Percentiles rank a stretch among this genome's conserved stretches.
phyloP scores from a whole-genome alignment of 2,113 vertebrate genomes.

The Toxotes jaculatrix region DNA sequence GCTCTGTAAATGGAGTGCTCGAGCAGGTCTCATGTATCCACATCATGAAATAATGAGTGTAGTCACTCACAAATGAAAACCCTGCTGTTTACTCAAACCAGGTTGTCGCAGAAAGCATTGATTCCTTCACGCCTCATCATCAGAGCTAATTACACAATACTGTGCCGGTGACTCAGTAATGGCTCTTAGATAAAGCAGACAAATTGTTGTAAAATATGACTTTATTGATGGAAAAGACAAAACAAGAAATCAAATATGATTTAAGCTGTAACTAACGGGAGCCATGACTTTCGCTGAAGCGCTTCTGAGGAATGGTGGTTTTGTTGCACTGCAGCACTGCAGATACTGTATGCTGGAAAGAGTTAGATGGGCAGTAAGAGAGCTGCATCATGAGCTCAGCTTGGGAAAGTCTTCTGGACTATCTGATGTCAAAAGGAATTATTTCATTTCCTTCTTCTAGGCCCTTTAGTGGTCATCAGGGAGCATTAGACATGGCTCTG shows the following conservation, averaged over 20 bases:
- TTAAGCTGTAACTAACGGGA: slow-evolving; percentile 8
- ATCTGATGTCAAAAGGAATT: slow-evolving; percentile 76
- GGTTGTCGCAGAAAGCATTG: slow-evolving; percentile 23
- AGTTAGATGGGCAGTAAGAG: slow-evolving; percentile 30
- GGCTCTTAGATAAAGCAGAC: slow-evolving; percentile 15
- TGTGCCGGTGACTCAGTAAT: background rate
- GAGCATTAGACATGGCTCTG: slow-evolving; percentile 67
- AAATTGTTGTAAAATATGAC: slow-evolving; percentile 19
- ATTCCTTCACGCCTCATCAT: slow-evolving; percentile 48
- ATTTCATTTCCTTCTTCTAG: slow-evolving; percentile 77
- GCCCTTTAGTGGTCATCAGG: slow-evolving; percentile 76
- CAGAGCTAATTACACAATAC: slow-evolving; percentile 31
- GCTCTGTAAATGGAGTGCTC: slow-evolving; percentile 7
- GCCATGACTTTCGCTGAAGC: background rate
- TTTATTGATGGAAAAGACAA: background rate
- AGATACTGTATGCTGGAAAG: slow-evolving; percentile 1
- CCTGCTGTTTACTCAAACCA: slow-evolving; percentile 31
- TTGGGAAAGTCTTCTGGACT: slow-evolving; percentile 63
- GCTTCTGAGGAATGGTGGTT: background rate
- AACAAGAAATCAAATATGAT: slow-evolving; percentile 16
- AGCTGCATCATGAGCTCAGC: slow-evolving; percentile 61
- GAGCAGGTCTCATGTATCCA: slow-evolving; percentile 24
- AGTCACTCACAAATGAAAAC: slow-evolving; percentile 29
- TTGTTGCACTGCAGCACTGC: slow-evolving; percentile 3
- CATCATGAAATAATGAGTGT: slow-evolving; percentile 38